Conservation (phyloP, 2,888 invertebrate genomes). For the Rhamphomyia laevipes region DNA sequence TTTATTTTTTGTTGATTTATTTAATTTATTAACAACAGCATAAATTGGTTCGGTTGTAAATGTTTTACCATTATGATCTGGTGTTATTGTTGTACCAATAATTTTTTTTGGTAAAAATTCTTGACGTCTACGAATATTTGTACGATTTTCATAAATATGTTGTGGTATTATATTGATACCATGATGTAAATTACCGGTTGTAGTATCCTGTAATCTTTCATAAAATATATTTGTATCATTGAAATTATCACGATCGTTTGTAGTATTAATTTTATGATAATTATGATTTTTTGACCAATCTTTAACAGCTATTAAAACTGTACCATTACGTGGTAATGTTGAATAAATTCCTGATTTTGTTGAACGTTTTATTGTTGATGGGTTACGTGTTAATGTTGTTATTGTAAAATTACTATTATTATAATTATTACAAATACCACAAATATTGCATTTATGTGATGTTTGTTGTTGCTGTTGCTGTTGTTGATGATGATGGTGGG, state of each 20-base stretch:
- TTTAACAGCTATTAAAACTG: conserved; percentile 51
- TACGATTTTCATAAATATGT: conserved; percentile 33
- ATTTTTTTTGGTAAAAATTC: conserved; percentile 15
- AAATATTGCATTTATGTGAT: conserved; percentile 19
- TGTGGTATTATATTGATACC: conserved; percentile 8
- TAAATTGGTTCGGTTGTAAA: conserved; percentile 28
- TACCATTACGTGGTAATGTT: conserved; percentile 40
- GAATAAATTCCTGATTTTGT: conserved; percentile 17
- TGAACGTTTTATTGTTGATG: not conserved
- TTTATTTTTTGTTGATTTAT: conserved; percentile 37
- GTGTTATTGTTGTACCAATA: conserved; percentile 10
- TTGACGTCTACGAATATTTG: conserved; percentile 23
- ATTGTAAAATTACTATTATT: conserved; percentile 38
- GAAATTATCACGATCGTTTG: conserved; percentile 9
- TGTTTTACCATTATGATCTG: not conserved
- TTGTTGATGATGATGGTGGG: conserved; percentile 6
- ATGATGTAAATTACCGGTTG: conserved; percentile 7
- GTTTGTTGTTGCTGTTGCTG: not conserved
- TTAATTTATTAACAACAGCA: conserved; percentile 37
- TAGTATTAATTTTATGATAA: conserved; percentile 5
- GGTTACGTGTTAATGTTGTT: conserved; percentile 30
- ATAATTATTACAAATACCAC: conserved; percentile 39
- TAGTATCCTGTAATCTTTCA: conserved; percentile 18
- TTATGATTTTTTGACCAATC: conserved; percentile 44
- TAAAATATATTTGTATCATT: conserved; percentile 14